phyloP scores from a whole-genome alignment of 2,113 vertebrate genomes.

The Prionailurus viverrinus region DNA sequence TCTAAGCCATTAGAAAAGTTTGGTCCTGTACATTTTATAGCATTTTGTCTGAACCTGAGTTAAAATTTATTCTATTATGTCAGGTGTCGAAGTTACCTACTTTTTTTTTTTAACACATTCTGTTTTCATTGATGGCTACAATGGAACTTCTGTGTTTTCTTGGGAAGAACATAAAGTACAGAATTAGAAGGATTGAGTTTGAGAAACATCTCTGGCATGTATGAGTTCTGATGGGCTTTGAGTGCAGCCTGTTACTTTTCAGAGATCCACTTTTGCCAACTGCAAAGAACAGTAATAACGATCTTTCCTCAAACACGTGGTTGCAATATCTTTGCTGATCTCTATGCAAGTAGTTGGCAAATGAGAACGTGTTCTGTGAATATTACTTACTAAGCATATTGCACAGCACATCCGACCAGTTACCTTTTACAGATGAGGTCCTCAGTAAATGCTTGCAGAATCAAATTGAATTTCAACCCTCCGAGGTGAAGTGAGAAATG shows the following conservation, averaged over 20 bases:
- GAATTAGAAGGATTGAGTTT: background rate
- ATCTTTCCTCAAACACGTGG: background rate
- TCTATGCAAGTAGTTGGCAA: background rate
- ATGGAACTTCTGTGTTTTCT: background rate
- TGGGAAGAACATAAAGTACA: background rate
- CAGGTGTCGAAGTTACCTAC: background rate
- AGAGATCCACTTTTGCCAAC: background rate
- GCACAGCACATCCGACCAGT: background rate
- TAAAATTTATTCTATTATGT: background rate
- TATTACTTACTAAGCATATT: background rate
- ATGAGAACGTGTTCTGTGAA: background rate
- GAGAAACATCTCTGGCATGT: background rate
- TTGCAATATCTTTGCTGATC: background rate
- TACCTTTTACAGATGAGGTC: background rate
- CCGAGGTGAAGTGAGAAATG: conserved; percentile 39
- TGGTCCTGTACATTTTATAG: background rate
- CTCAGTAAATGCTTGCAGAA: background rate
- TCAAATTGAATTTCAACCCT: conserved; percentile 35
- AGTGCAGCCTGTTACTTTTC: background rate
- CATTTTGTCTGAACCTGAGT: background rate
- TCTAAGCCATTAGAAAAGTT: background rate
- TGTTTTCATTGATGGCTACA: background rate
- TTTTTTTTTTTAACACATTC: background rate
- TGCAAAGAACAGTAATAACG: background rate
- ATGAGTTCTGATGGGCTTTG: background rate